A percentile compares a stretch with the other conserved stretches of the same genome.
These are phyloP conservation scores for Ianthella basta DNA, from an alignment of 37 sponge, comb jelly and placozoan genomes.

Conservation along the genomic window DNA sequence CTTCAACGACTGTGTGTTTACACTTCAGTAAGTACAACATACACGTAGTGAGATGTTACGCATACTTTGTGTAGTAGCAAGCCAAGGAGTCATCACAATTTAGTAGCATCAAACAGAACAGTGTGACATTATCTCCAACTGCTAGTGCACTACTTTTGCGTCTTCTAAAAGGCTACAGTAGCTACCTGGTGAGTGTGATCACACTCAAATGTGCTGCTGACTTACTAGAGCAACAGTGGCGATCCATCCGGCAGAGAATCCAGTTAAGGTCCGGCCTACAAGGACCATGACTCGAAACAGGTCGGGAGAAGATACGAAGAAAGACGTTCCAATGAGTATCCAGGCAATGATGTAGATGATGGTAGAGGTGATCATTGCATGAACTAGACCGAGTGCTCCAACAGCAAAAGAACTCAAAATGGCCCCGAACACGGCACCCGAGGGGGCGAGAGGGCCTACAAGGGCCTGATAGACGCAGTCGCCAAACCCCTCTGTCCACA, in stretches of 20 bases:
- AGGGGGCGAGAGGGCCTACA: conserved; percentile 10
- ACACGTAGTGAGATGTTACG: too few species aligned
- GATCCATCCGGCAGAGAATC: conserved; percentile 8
- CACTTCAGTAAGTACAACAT: too few species aligned
- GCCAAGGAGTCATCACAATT: too few species aligned
- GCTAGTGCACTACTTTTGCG: not conserved
- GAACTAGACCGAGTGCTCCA: not conserved
- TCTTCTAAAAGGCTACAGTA: too few species aligned
- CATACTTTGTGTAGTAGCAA: too few species aligned
- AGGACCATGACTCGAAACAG: conserved; percentile 1
- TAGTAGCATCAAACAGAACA: too few species aligned
- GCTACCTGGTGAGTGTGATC: too few species aligned
- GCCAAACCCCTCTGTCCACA: not conserved
- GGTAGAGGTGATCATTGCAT: not conserved
- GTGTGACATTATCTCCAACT: too few species aligned
- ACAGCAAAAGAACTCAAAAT: conserved; percentile 15
- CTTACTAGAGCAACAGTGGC: conserved; percentile 9
- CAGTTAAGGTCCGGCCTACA: not conserved
- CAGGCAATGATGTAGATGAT: not conserved
- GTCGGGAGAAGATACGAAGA: not conserved
- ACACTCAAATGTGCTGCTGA: not conserved
- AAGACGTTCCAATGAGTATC: conserved; percentile 1
- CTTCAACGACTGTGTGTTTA: too few species aligned
- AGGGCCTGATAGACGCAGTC: not conserved
- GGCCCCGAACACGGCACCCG: conserved; percentile 13